Conservation (phyloP, 37 sponge, comb jelly and placozoan species). For the Chondrosia reniformis region DNA sequence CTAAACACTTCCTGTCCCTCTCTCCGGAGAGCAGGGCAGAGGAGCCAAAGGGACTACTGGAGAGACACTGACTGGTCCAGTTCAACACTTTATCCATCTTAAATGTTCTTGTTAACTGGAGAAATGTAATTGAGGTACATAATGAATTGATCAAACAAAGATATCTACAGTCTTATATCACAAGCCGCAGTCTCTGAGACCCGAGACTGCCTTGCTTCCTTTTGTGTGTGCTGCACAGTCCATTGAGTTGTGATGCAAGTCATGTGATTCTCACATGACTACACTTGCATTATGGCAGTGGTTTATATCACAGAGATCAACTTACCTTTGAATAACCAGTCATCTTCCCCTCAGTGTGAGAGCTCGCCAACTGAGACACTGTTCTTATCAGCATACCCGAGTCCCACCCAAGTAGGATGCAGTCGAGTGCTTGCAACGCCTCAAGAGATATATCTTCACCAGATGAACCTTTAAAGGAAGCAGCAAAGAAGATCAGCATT, state of each 20-base stretch:
- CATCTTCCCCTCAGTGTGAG: background rate
- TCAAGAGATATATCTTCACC: background rate
- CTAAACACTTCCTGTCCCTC: conserved; percentile 37
- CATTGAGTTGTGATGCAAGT: background rate
- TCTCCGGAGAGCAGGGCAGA: conserved; percentile 32
- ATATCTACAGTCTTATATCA: background rate
- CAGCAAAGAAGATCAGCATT: background rate
- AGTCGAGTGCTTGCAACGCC: conserved; percentile 5
- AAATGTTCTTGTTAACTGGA: conserved; percentile 36
- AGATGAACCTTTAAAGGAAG: background rate
- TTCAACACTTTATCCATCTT: conserved; percentile 26
- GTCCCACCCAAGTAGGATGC: background rate
- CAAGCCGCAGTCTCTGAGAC: background rate
- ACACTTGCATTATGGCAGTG: background rate
- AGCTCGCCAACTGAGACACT: background rate
- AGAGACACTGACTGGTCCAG: conserved; percentile 41
- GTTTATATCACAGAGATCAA: background rate
- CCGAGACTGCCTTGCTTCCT: background rate
- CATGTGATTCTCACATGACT: background rate
- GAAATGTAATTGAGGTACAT: background rate
- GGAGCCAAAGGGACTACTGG: conserved; percentile 42
- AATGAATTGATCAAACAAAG: background rate
- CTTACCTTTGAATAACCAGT: conserved; percentile 19
- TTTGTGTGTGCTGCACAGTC: background rate
- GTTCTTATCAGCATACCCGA: background rate